A percentile compares a stretch with the other conserved stretches of the same genome.
Conservation (phyloP, 2,113 vertebrate genomes). For the Callospermophilus lateralis region DNA sequence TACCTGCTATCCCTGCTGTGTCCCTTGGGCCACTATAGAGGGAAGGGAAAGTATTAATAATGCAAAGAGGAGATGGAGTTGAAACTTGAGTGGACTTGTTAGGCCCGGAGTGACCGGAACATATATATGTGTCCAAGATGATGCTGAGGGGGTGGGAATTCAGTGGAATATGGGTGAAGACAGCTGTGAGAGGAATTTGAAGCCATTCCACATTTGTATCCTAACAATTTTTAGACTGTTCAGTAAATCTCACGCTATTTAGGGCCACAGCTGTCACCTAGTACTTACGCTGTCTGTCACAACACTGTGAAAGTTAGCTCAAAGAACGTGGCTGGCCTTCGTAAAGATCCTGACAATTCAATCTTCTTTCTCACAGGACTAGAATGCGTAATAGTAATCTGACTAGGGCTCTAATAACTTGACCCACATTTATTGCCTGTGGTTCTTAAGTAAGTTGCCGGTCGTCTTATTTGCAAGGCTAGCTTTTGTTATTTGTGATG, state of each 20-base stretch:
- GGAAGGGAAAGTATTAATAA: background rate
- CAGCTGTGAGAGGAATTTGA: background rate
- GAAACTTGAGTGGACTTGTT: background rate
- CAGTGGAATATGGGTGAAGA: background rate
- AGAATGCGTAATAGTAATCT: background rate
- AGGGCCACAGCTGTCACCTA: background rate
- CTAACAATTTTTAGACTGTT: background rate
- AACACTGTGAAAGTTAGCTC: background rate
- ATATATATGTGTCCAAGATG: background rate
- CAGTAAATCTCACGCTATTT: background rate
- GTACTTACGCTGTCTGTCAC: background rate
- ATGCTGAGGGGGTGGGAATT: background rate
- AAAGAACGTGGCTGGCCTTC: background rate
- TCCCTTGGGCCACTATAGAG: background rate
- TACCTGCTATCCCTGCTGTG: fast-evolving
- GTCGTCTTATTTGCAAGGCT: slow-evolving; percentile 40
- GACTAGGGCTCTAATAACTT: slow-evolving; percentile 33
- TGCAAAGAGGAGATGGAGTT: background rate
- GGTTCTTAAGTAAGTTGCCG: slow-evolving; percentile 23
- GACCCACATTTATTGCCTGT: background rate
- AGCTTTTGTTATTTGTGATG: slow-evolving; percentile 21
- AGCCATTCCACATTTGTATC: background rate
- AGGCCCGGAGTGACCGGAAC: background rate
- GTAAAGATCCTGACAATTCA: background rate
- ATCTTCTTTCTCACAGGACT: background rate